These are phyloP conservation scores for Gadus chalcogrammus DNA, from an alignment of 2,113 vertebrate genomes.

Conservation along the genomic window DNA sequence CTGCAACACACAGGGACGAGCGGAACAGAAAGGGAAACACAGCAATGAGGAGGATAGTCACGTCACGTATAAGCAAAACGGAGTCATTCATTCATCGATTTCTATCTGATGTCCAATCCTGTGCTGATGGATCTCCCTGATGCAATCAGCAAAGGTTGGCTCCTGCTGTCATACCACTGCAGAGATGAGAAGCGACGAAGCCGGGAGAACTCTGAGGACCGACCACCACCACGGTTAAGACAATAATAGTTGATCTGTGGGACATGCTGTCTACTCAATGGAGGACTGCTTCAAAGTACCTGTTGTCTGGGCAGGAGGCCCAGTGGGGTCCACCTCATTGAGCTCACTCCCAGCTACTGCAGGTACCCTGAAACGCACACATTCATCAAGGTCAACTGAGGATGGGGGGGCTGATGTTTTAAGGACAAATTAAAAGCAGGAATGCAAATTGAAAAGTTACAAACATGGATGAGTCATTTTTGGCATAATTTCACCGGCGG, in stretches of 20 bases:
- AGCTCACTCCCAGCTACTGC: not conserved
- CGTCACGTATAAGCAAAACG: not conserved
- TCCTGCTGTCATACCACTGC: not conserved
- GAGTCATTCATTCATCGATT: not conserved
- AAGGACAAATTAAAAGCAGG: not conserved
- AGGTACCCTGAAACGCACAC: not conserved
- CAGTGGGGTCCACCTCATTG: not conserved
- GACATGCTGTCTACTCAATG: not conserved
- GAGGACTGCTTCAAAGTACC: not conserved
- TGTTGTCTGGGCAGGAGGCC: not conserved
- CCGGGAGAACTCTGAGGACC: not conserved
- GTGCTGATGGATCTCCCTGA: not conserved
- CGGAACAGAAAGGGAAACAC: not conserved
- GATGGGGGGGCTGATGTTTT: not conserved
- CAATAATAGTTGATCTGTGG: not conserved
- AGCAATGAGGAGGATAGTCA: not conserved
- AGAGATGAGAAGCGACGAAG: not conserved
- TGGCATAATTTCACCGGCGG: not conserved
- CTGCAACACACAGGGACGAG: not conserved
- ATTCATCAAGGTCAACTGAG: not conserved
- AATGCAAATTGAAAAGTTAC: not conserved
- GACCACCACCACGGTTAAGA: not conserved
- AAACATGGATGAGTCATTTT: not conserved
- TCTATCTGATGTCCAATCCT: not conserved
- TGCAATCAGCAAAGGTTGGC: not conserved